Evolutionary conservation across 2,113 vertebrate genomes (phyloP).

Genomic region (Menura novaehollandiae): DNA sequence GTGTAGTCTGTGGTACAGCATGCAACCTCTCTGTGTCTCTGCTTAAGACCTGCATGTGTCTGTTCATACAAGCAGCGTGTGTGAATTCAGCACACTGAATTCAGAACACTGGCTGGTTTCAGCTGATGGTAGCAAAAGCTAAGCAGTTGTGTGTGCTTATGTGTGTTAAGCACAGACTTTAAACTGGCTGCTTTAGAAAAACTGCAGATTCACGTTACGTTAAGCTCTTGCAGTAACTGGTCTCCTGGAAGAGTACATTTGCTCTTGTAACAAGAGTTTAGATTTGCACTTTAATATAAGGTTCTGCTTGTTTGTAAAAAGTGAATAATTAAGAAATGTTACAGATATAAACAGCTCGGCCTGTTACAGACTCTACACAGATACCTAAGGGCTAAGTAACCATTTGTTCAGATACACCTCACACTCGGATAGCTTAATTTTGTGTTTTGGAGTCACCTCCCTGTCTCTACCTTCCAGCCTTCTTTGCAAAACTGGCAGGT

Average conservation of each 20-base stretch:
- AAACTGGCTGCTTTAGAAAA: neutral
- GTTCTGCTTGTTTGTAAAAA: neutral
- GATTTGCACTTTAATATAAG: neutral
- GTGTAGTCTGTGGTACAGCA: neutral
- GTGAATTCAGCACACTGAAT: neutral
- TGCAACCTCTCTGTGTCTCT: fast-evolving
- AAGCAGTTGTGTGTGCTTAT: neutral
- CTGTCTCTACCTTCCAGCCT: neutral
- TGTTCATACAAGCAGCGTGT: neutral
- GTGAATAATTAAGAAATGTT: neutral
- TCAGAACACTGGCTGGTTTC: neutral
- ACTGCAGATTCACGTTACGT: neutral
- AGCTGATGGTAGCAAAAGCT: neutral
- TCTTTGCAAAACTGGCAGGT: neutral
- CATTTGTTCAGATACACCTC: neutral
- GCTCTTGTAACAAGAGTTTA: neutral
- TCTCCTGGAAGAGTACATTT: neutral
- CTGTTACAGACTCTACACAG: neutral
- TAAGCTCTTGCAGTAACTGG: neutral
- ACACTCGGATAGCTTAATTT: neutral
- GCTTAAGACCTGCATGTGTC: neutral
- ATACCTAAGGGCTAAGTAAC: neutral
- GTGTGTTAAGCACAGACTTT: neutral
- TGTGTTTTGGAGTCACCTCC: neutral
- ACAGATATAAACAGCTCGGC: neutral